A percentile compares a stretch with the other conserved stretches of the same genome.
phyloP scores from a whole-genome alignment of 2,888 invertebrate species.

The Acanthosepion lycidas region DNA sequence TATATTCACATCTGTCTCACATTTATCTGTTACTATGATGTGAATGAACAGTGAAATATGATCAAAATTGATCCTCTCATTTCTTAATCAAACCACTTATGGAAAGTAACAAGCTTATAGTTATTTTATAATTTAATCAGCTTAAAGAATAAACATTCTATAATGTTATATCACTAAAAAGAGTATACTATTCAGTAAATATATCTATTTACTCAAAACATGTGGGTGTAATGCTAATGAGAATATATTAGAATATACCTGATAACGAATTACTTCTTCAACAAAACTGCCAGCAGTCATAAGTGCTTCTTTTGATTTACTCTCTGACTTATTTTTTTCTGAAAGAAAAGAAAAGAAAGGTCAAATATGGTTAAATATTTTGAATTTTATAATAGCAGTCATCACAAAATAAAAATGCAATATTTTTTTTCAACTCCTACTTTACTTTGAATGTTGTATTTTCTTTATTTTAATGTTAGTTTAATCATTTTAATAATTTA shows the following conservation, averaged over 20 bases:
- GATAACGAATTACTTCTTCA: slow-evolving; percentile 36
- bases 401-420: not conserved
- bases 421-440: no score
- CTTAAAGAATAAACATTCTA: not conserved
- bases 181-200: no score
- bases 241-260: not conserved
- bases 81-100: not conserved
- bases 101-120: not conserved
- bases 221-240: not conserved
- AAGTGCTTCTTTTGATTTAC: slow-evolving; percentile 11
- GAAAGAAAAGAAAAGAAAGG: not conserved
- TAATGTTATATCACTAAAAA: not conserved
- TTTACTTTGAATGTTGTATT: no score
- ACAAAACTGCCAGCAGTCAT: slow-evolving; percentile 44
- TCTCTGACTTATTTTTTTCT: not conserved
- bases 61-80: not conserved
- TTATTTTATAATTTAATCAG: not conserved
- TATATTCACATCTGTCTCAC: not conserved
- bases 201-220: not conserved
- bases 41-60: not conserved
- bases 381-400: not conserved
- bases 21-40: not conserved
- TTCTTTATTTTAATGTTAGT: no score
- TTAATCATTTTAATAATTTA: no score
- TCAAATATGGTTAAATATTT: not conserved